Evolutionary conservation across 92 coral and sea anemone species (phyloP).

Genomic region (Parazoanthus darwini): DNA sequence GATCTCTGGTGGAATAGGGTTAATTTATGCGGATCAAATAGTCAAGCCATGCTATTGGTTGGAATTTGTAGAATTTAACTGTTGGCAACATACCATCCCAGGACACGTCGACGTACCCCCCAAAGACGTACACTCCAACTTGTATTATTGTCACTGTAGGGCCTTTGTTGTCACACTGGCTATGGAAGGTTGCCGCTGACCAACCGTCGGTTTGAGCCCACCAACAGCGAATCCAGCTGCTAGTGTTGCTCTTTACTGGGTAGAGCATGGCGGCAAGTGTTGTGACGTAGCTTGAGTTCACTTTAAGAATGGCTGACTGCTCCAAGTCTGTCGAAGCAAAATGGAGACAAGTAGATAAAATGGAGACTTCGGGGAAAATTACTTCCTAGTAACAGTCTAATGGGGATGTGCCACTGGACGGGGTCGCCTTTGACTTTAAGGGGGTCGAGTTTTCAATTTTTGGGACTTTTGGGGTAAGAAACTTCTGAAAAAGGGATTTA

Average conservation of each 20-base stretch:
- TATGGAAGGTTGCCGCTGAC: conserved; percentile 27
- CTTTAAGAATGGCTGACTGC: neutral
- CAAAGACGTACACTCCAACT: conserved; percentile 22
- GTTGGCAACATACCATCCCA: conserved; percentile 2
- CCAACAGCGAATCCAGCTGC: conserved; percentile 30
- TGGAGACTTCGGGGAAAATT: neutral
- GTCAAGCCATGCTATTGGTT: too few relatives aligned
- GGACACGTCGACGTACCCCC: conserved; percentile 19
- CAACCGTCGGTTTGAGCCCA: conserved; percentile 32
- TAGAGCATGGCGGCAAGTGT: neutral
- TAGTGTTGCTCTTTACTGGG: conserved; percentile 7
- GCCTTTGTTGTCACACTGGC: conserved; percentile 22
- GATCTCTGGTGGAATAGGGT: too few relatives aligned
- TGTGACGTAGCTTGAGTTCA: neutral
- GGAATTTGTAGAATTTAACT: too few relatives aligned
- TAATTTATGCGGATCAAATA: too few relatives aligned
- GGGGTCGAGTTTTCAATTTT: too few relatives aligned
- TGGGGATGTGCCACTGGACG: too few relatives aligned
- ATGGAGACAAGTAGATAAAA: neutral
- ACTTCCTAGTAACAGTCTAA: too few relatives aligned
- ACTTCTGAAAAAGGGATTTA: too few relatives aligned
- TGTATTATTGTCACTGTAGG: conserved; percentile 18
- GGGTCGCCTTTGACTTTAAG: too few relatives aligned
- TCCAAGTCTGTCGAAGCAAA: neutral
- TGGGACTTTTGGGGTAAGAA: too few relatives aligned